Base-by-base conservation (phyloP, 2,113 vertebrate species). In the Takifugu bimaculatus region DNA sequence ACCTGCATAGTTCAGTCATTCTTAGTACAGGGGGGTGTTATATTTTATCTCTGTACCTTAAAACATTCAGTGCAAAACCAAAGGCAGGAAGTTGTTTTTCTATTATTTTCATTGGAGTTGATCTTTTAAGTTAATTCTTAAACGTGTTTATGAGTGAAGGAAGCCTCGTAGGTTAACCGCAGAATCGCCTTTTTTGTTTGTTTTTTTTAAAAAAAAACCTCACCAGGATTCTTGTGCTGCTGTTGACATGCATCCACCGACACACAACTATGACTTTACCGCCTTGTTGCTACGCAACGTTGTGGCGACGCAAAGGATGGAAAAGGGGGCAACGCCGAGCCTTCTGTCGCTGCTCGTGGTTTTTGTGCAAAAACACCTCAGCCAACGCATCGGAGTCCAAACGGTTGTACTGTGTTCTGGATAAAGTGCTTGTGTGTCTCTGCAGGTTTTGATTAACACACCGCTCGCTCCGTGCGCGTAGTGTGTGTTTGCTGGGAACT, bases 341-440 rank as follows among this genome's bases (percentile, higher is more conserved):
- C 11, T 39, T 39, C 35, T 39, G 35, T 39, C 35, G 35, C 35
- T 39, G 7, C 35, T 10, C 35, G 11, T 39, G 7, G 35, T 20
- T 50, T 50, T 50, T 50, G 48, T 50, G 48, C 48, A 50, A 50
- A 50, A 50, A 10, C 48, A 20, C 20, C 48, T 20, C 7, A 50
- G 14, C 12, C 14, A 3, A 15, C 44, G 14, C 35, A 10, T 11
- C 20, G 2, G n/a, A 25, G 7, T 50, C 10, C 7, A 6, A 50
- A 50, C 15, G 7, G 29, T 53, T 60, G 32, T 57, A 51, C 26
- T 13, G 20, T 69, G 60, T 74, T 49, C 20, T 26, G 10, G 54
- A 75, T 79, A 76, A 81, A 80, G 80, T 82, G 77, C 75, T 68
- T 72, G 57, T 63, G 57, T 72, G 59, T 68, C 14, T 69, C 52